These are phyloP conservation scores for Archips xylosteana DNA, from an alignment of 2,888 invertebrate genomes.

Conservation along the genomic window DNA sequence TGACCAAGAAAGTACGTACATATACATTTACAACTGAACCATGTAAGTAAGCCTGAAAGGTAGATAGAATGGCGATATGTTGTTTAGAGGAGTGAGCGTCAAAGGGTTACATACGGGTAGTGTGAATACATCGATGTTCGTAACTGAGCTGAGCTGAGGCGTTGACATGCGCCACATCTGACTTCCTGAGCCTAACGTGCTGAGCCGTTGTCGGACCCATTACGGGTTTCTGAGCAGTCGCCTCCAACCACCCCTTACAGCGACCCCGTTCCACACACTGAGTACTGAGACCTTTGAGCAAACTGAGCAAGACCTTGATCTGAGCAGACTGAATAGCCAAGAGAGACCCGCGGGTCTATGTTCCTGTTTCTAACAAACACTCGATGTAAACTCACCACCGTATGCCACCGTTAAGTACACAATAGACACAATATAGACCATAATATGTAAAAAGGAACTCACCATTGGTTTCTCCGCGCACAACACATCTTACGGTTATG, in stretches of 20 bases:
- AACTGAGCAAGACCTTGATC: background rate
- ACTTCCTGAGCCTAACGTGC: too few relatives aligned
- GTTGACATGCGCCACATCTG: too few relatives aligned
- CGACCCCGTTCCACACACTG: background rate
- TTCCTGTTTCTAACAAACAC: background rate
- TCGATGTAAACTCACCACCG: background rate
- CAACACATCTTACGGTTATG: too few relatives aligned
- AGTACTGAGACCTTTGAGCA: background rate
- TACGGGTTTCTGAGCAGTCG: background rate
- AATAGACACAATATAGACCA: background rate
- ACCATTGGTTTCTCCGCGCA: background rate
- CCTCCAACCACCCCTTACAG: constrained; percentile 1
- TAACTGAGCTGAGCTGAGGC: background rate
- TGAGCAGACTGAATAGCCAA: background rate
- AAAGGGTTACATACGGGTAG: too few relatives aligned
- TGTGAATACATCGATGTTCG: background rate
- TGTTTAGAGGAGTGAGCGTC: too few relatives aligned
- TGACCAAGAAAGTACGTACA: too few relatives aligned
- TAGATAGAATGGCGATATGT: too few relatives aligned
- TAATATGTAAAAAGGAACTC: background rate
- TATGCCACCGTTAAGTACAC: background rate
- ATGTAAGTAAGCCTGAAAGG: too few relatives aligned
- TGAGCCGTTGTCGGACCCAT: background rate
- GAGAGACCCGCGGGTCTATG: background rate
- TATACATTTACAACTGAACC: too few relatives aligned